These are phyloP conservation scores for Vireo griseus DNA, from an alignment of 2,797 vertebrate species.

Conservation along the genomic window DNA sequence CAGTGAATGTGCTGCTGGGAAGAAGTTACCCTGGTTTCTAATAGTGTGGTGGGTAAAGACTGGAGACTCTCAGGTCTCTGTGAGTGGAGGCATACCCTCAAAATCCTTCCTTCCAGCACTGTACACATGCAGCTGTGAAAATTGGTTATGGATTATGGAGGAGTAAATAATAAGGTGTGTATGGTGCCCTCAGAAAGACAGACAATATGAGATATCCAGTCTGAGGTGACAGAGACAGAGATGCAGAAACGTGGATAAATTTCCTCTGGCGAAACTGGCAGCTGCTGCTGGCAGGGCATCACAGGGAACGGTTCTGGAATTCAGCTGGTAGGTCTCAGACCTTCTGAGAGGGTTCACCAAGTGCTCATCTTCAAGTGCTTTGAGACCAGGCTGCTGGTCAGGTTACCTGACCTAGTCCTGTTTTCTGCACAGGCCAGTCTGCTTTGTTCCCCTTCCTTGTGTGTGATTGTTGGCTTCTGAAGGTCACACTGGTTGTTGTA, in stretches of 20 bases:
- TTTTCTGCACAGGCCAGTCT: not conserved
- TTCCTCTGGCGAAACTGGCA: not conserved
- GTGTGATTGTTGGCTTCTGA: not conserved
- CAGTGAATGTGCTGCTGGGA: not conserved
- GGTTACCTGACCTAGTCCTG: not conserved
- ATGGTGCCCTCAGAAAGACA: not conserved
- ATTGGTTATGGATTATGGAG: not conserved
- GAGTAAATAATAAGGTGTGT: not conserved
- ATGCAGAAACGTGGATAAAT: not conserved
- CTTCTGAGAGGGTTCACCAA: not conserved
- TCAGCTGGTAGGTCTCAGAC: not conserved
- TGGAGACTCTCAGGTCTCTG: not conserved
- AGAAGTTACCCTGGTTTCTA: not conserved
- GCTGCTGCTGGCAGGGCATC: not conserved
- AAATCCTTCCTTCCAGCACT: not conserved
- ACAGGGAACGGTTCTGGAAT: not conserved
- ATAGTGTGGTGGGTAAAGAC: not conserved
- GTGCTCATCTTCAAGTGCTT: not conserved
- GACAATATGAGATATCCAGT: accelerated
- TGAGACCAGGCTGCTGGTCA: not conserved
- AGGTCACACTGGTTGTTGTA: not conserved
- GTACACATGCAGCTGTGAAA: not conserved
- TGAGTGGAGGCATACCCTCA: not conserved
- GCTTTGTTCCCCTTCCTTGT: not conserved
- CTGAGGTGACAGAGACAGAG: not conserved